phyloP scores from a whole-genome alignment of 2,113 vertebrate species.

The Gyps fulvus region DNA sequence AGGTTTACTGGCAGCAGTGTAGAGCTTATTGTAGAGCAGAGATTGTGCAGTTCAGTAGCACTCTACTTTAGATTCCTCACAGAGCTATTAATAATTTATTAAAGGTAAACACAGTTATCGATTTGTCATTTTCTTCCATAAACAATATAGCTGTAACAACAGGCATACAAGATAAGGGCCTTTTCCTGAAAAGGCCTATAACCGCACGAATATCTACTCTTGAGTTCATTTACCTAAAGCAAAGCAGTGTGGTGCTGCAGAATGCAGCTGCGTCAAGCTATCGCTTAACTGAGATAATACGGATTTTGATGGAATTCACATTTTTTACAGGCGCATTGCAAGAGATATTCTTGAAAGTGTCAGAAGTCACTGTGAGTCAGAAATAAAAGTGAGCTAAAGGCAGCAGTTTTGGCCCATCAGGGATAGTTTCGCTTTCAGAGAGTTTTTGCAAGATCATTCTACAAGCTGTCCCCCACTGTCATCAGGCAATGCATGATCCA shows the following conservation, averaged over 20 bases:
- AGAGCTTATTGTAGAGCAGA: not conserved
- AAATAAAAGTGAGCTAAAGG: not conserved
- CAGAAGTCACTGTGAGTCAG: not conserved
- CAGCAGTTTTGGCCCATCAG: not conserved
- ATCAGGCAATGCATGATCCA: fast-evolving
- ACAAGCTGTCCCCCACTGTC: not conserved
- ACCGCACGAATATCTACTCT: fast-evolving
- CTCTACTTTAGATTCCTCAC: not conserved
- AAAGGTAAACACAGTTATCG: not conserved
- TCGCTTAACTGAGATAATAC: not conserved
- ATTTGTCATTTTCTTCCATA: not conserved
- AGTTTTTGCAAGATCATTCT: not conserved
- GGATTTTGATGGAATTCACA: not conserved
- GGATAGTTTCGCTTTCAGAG: not conserved
- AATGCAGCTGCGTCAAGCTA: not conserved
- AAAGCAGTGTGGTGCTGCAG: not conserved
- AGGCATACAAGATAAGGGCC: not conserved
- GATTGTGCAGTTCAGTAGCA: not conserved
- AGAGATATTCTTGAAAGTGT: not conserved
- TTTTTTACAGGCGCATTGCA: not conserved
- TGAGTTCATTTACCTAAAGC: not conserved
- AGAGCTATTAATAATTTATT: not conserved
- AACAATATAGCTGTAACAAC: not conserved
- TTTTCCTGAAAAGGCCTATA: not conserved
- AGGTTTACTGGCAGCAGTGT: not conserved